Base-by-base conservation (phyloP, 1,140 invertebrate genomes). In the Dinothrombium tinctorium region DNA sequence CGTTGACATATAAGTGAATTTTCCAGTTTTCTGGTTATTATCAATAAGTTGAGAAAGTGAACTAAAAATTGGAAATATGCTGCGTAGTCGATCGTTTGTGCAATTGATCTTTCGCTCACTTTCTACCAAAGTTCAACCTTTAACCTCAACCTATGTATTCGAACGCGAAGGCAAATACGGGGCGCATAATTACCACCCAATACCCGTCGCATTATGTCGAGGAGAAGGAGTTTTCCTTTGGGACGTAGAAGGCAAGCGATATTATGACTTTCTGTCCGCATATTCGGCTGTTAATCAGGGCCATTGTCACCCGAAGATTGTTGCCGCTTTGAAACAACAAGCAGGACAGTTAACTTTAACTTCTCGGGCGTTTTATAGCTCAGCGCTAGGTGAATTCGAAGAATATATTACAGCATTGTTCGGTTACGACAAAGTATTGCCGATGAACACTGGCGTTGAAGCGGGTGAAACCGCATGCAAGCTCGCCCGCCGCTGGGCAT, bases 251-350 rank as follows among this genome's bases (percentile, higher is more conserved):
- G 87, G 84, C 1, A 83, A 80, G 53, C 69, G 69, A 37, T 98
- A 96, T 56, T 92, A 72, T 51, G 92, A 98, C 56, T 98, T 92
- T 57, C 60, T 96, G 3, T 89, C 82, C 53, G 89, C 86, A 7
- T 96, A 95, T 61, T 92, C 86, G 35, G 86, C 92, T 0, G 81
- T 95, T 3, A 98, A 98, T 63, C 90, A 96, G 38, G 92, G 92
- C 0, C 92, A 99, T 56, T 90, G 87, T 53, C 92, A 99, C 60
- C 92, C 90, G 0, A 76, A 76, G 53, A 90, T 99, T 41, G 58
- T 96, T 7, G 62, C 71, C 40, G 77, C 78, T 0, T 57, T 98
- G 11, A 63, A 70, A 26, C 66, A 84, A 11, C 73, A 76, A 54
- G 81, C 83, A 4, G 71, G 61, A 5, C 59, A 61, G 6, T 51